Conservation (phyloP, 2,113 vertebrate genomes). For the Rattus rattus region DNA sequence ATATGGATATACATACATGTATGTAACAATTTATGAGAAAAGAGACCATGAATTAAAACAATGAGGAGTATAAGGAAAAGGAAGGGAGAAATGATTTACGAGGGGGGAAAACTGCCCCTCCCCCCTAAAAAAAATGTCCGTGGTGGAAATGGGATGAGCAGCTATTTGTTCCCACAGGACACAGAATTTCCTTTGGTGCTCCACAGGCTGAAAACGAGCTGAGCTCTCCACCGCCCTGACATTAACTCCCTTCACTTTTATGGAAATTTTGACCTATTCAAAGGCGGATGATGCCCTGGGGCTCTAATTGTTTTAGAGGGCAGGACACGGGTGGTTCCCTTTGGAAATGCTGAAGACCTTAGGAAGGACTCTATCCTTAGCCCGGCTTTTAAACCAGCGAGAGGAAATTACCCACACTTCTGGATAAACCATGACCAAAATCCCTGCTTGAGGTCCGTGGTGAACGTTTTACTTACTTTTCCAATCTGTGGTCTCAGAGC, state of each 20-base stretch:
- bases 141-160: background rate
- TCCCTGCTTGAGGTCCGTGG: slow-evolving; percentile 40
- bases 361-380: background rate
- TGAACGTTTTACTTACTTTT: slow-evolving; percentile 60
- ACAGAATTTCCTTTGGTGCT: background rate
- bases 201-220: background rate
- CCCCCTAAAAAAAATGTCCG: background rate
- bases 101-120: background rate
- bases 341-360: background rate
- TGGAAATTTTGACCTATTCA: background rate
- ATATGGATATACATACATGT: background rate
- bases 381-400: slow-evolving; percentile 20
- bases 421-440: slow-evolving; percentile 42
- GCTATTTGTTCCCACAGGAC: background rate
- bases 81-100: background rate
- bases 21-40: background rate
- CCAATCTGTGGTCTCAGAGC: slow-evolving; percentile 34
- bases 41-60: background rate
- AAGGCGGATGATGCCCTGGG: background rate
- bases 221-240: background rate
- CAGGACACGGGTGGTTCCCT: background rate
- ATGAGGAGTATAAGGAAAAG: background rate
- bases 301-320: background rate
- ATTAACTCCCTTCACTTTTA: background rate
- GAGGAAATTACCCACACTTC: slow-evolving; percentile 72